phyloP scores from a whole-genome alignment of 2,113 vertebrate species.

The Suncus etruscus region DNA sequence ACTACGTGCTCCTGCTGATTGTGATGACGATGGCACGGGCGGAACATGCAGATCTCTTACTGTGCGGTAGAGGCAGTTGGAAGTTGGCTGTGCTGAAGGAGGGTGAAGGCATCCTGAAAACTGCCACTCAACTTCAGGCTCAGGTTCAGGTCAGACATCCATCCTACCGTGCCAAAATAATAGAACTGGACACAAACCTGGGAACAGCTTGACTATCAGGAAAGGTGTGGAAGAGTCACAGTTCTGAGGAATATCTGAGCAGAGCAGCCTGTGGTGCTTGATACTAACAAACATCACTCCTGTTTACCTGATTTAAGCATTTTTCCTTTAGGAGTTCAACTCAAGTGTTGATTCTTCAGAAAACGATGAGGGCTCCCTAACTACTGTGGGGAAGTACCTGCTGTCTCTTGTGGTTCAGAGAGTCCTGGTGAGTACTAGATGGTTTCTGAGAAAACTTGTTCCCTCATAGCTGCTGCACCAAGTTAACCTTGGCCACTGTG shows the following conservation, averaged over 20 bases:
- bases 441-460: not conserved
- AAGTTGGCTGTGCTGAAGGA: slow-evolving; percentile 78
- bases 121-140: slow-evolving; percentile 68
- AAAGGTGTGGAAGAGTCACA: not conserved
- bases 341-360: not conserved
- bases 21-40: slow-evolving; percentile 90
- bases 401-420: slow-evolving; percentile 68
- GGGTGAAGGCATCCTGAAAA: slow-evolving; percentile 87
- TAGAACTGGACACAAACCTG: not conserved
- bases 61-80: accelerated
- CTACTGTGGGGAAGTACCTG: slow-evolving; percentile 64
- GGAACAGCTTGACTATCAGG: not conserved
- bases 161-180: not conserved
- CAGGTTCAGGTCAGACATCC: slow-evolving; percentile 84
- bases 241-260: not conserved
- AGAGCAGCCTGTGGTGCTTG: not conserved
- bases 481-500: not conserved
- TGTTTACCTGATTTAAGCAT: not conserved
- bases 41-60: slow-evolving; percentile 84
- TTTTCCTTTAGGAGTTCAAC: slow-evolving; percentile 63
- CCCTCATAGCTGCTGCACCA: not conserved
- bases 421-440: slow-evolving; percentile 77
- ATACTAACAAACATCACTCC: not conserved
- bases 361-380: accelerated
- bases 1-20: slow-evolving; percentile 85